Percentiles rank a stretch among this genome's conserved stretches.
Conservation (phyloP, 30 jellyfish, hydroid and myxozoan species). For the Turritopsis dohrnii region DNA sequence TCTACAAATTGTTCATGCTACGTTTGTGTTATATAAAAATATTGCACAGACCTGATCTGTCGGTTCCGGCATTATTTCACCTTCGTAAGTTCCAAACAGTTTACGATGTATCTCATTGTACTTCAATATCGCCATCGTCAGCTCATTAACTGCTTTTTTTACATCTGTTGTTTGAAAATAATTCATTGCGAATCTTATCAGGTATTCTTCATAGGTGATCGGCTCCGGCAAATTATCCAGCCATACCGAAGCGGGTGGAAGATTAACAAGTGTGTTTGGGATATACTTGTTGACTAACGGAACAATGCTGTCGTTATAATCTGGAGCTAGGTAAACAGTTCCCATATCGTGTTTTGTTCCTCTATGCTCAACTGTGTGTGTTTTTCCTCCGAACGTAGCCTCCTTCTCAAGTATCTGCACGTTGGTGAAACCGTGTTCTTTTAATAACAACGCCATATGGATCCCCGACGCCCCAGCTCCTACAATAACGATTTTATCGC, state of each 20-base stretch:
- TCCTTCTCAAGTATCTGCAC: slow-evolving; percentile 44
- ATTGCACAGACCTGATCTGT: neutral
- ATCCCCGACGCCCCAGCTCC: slow-evolving; percentile 97
- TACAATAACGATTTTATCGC: slow-evolving; percentile 75
- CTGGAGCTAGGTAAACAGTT: slow-evolving; percentile 69
- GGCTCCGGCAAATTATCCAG: slow-evolving; percentile 37
- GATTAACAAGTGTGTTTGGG: slow-evolving; percentile 39
- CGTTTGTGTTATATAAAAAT: no score
- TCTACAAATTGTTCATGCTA: no score
- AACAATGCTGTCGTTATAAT: slow-evolving; percentile 59
- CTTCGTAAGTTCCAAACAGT: slow-evolving; percentile 64
- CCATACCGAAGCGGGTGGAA: slow-evolving; percentile 73
- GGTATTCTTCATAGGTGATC: slow-evolving; percentile 34
- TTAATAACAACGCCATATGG: slow-evolving; percentile 81
- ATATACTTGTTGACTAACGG: slow-evolving; percentile 36
- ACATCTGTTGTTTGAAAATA: slow-evolving; percentile 36
- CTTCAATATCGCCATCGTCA: slow-evolving; percentile 33
- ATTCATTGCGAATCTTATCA: slow-evolving; percentile 28
- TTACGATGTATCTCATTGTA: slow-evolving; percentile 40
- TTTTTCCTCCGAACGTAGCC: slow-evolving; percentile 68
- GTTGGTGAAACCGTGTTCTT: slow-evolving; percentile 59
- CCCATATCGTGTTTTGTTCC: slow-evolving; percentile 88
- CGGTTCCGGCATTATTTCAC: slow-evolving; percentile 92
- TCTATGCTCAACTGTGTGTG: slow-evolving; percentile 45
- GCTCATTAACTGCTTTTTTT: slow-evolving; percentile 9